Evolutionary conservation across 2,888 invertebrate genomes (phyloP), one percentile per base, ranked within the genome.

Genomic region (Troides oblongomaculatus): DNA sequence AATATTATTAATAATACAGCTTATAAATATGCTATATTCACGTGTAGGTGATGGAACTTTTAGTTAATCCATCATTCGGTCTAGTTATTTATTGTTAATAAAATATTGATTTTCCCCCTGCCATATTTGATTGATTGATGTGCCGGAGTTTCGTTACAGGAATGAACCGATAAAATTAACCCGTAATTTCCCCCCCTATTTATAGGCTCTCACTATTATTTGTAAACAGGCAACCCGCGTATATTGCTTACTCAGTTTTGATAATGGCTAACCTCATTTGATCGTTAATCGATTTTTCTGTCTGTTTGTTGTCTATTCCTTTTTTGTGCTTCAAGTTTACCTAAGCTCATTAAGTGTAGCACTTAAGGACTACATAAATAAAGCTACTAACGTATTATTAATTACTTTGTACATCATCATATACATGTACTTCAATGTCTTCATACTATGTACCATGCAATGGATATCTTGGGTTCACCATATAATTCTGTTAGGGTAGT

Each of bases 41-140:
- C 39, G 39, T 10, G 46, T 12, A 14, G 46, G 14, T 46, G 46
- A 46, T 46, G 46, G 46, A 4, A 58, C 23, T 58, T 58, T 21
- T 12, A 23, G 23, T 21, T 23, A 58, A 59, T 58, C 43, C 46
- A 43, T 43, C 58, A 58, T n/a, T 43, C 14, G 21, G 14, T 58
- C 57, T 58, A 58, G 21, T 25, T 58, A 58, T 61, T 62, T 58
- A 62, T 36, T 62, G 57, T 12, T 62, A 53, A 62, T 62, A 57
- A 62, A 57, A 62, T 58, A 46, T 81, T 80, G 79, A 82, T 83
- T 82, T 79, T 79, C 76, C 75, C 74, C 73, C 77, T 77, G 83
- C 81, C 84, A 81, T 74, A 64, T 73, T 50, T 67, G 76, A 76
- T 82, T 85, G 85, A 86, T 85, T 81, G 84, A 84, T 84, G 81